Percentiles rank a stretch among this genome's conserved stretches.
phyloP scores from a whole-genome alignment of 1,140 invertebrate species.

The Teleopsis dalmanni region DNA sequence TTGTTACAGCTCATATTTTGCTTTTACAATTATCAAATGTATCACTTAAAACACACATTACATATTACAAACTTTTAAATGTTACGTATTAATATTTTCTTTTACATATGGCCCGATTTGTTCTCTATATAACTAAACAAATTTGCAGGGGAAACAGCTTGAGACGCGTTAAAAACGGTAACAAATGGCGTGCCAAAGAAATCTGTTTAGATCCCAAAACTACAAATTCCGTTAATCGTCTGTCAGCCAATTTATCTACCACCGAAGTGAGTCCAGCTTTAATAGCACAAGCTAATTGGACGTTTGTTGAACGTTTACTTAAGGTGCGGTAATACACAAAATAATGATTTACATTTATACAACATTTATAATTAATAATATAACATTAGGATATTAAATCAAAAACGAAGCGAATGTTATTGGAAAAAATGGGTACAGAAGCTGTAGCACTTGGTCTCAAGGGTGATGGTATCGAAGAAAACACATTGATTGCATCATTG shows the following conservation, averaged over 20 bases:
- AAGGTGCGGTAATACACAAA: slow-evolving; percentile 57
- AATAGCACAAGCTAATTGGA: slow-evolving; percentile 97
- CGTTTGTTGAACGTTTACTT: slow-evolving; percentile 93
- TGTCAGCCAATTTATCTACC: slow-evolving; percentile 38
- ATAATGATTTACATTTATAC: background rate
- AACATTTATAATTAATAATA: background rate
- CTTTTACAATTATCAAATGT: slow-evolving; percentile 1
- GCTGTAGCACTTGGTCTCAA: slow-evolving; percentile 58
- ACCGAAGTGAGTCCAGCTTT: slow-evolving; percentile 49
- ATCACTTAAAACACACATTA: background rate
- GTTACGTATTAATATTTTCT: slow-evolving; percentile 5
- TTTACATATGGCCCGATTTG: background rate
- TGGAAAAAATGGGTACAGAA: slow-evolving; percentile 97
- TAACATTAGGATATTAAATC: slow-evolving; percentile 71
- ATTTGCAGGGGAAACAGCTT: slow-evolving; percentile 51
- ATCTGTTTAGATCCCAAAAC: slow-evolving; percentile 48
- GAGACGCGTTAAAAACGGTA: slow-evolving; percentile 51
- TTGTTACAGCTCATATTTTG: background rate
- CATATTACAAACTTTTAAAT: background rate
- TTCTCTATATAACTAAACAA: slow-evolving; percentile 1
- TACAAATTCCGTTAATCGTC: slow-evolving; percentile 28
- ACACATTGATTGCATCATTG: slow-evolving; percentile 91
- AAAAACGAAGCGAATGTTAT: slow-evolving; percentile 94
- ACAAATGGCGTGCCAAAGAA: slow-evolving; percentile 54
- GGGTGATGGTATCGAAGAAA: slow-evolving; percentile 83